phyloP scores from a whole-genome alignment of 2,797 vertebrate genomes.

The Arremon brunneinucha region DNA sequence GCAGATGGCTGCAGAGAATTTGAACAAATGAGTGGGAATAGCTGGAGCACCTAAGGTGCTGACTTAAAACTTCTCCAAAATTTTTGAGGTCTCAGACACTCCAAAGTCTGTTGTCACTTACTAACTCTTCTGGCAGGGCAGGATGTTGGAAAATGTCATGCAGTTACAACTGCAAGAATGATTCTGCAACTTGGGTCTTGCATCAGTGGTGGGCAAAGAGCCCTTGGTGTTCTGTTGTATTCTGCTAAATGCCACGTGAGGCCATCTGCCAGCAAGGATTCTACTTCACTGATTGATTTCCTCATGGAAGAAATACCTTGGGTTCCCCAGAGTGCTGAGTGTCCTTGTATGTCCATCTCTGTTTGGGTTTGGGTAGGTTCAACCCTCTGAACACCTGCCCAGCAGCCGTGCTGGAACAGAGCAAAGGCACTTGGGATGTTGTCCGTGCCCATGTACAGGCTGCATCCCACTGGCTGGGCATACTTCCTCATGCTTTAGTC shows the following conservation, averaged over 20 bases:
- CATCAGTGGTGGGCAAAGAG: neutral
- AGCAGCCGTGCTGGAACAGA: neutral
- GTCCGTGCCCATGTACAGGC: fast-evolving
- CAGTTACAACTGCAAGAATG: neutral
- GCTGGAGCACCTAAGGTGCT: neutral
- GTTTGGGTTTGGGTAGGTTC: neutral
- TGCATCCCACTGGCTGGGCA: neutral
- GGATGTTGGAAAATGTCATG: neutral
- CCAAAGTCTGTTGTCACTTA: neutral
- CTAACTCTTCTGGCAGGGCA: neutral
- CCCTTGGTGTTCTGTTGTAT: neutral
- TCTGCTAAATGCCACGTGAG: neutral
- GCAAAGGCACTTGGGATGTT: neutral
- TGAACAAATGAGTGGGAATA: neutral
- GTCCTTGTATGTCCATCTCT: neutral
- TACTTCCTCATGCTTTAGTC: neutral
- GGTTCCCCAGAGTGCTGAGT: neutral
- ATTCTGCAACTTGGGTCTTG: neutral
- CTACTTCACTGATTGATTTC: neutral
- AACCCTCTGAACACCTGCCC: neutral
- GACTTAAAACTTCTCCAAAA: neutral
- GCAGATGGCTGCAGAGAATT: neutral
- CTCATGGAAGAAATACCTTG: neutral
- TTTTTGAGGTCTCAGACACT: neutral
- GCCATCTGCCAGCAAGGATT: neutral